Evolutionary conservation across 2,113 vertebrate species (phyloP), one percentile per base, ranked within the genome.

Genomic region (Lepus timidus): DNA sequence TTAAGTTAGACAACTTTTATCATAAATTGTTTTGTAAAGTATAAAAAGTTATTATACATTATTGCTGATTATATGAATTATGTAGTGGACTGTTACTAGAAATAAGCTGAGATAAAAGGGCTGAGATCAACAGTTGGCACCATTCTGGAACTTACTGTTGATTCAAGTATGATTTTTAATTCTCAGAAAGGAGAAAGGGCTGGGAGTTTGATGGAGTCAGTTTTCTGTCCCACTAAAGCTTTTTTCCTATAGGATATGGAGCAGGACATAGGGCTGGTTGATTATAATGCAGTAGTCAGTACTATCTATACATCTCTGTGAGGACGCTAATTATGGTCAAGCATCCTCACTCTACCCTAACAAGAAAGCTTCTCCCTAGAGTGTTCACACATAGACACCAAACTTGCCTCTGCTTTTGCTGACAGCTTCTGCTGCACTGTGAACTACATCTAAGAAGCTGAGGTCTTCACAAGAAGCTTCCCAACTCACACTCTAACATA

Each of bases 11-110:
- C 3, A 64, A 85, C 0, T 65, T 44, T 51, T 52, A 70, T 22
- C 76, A 2, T 27, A 90, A 78, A 22, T 11, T 70, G 31, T 39
- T 85, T 90, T 95, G 9, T 75, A 86, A 90, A 79, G 58, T n/a
- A 0, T 27, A 36, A 85, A 65, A 58, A 20, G 83, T 31, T 86
- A 8, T 36, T n/a, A 5, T 36, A 85, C 62, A 49, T 85, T n/a
- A n/a, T 44, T 93, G 51, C 23, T 79, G 33, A 89, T 5, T 91
- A 1, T 29, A 68, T 33, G 23, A 79, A 44, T 83, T 55, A 80
- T 27, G 4, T 65, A 81, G 25, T 88, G 76, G 79, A 7, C 17
- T 49, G 2, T 39, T 17, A 61, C 58, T 86, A 85, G 52, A 88
- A 90, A 83, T 65, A 4, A 88, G 29, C 52, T 39, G 27, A 71